phyloP scores from a whole-genome alignment of 1,140 invertebrate genomes.

The Penaeus vannamei region DNA sequence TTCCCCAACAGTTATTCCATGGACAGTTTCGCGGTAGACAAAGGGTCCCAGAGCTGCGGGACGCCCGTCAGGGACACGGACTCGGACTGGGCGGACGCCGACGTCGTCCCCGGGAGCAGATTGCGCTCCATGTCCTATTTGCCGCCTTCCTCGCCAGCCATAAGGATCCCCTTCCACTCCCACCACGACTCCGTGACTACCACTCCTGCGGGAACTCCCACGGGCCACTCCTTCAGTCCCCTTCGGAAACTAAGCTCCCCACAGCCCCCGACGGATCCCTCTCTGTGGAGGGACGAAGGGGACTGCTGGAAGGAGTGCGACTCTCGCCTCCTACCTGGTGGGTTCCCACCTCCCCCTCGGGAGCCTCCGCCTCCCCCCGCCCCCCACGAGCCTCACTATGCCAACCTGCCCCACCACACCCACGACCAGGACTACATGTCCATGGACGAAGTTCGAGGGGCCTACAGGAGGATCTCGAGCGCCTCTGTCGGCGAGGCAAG shows the following conservation, averaged over 20 bases:
- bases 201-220: conserved; percentile 59
- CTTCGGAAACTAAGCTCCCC: conserved; percentile 54
- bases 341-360: conserved; percentile 39
- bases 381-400: conserved; percentile 65
- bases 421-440: conserved; percentile 68
- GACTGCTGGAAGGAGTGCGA: conserved; percentile 60
- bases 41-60: conserved; percentile 53
- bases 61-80: conserved; percentile 40
- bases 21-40: conserved; percentile 66
- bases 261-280: conserved; percentile 39
- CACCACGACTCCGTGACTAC: conserved; percentile 59
- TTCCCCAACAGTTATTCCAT: conserved; percentile 67
- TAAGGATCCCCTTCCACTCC: conserved; percentile 63
- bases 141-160: conserved; percentile 62
- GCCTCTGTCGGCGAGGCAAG: conserved; percentile 46
- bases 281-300: conserved; percentile 42
- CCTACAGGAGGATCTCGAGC: conserved; percentile 61
- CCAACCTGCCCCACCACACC: conserved; percentile 61
- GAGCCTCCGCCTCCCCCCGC: conserved; percentile 54
- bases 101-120: conserved; percentile 53
- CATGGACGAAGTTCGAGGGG: conserved; percentile 65
- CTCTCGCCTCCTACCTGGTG: conserved; percentile 29
- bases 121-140: conserved; percentile 64
- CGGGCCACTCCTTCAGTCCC: conserved; percentile 51
- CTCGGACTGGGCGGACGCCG: conserved; percentile 29